Conservation (phyloP, 2,797 vertebrate species). For the Tokudaia muenninki region DNA sequence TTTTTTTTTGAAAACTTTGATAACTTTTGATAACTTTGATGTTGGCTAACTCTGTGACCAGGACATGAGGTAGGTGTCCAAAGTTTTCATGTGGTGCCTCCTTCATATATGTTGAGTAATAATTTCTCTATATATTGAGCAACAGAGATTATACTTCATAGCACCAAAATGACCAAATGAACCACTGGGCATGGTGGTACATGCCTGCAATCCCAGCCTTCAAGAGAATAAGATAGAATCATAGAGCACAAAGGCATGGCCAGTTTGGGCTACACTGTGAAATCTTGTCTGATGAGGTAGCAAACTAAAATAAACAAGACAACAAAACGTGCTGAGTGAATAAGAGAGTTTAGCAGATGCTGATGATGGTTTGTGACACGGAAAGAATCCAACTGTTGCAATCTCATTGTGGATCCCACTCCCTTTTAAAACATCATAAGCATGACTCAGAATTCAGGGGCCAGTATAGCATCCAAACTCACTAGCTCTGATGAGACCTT, state of each 20-base stretch:
- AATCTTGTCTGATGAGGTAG: neutral
- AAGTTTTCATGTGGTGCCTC: neutral
- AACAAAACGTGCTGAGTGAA: neutral
- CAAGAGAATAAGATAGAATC: neutral
- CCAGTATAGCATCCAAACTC: neutral
- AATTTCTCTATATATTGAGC: neutral
- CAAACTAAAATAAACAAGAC: neutral
- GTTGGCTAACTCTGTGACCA: neutral
- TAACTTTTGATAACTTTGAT: too few species aligned
- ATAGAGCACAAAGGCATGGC: too few species aligned
- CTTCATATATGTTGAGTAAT: neutral
- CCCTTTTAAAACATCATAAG: neutral
- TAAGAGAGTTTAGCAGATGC: neutral
- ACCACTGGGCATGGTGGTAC: neutral
- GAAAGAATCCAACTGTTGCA: neutral
- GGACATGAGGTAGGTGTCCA: neutral
- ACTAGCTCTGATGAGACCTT: neutral
- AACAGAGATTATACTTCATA: neutral
- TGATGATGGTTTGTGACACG: neutral
- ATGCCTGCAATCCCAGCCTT: neutral
- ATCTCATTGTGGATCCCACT: neutral
- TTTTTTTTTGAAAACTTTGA: too few species aligned
- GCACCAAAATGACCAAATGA: neutral
- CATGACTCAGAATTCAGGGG: neutral
- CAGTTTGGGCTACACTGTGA: neutral